A percentile compares a stretch with the other conserved stretches of the same genome.
phyloP scores from a whole-genome alignment of 2,113 vertebrate genomes.

The Oxyura jamaicensis region DNA sequence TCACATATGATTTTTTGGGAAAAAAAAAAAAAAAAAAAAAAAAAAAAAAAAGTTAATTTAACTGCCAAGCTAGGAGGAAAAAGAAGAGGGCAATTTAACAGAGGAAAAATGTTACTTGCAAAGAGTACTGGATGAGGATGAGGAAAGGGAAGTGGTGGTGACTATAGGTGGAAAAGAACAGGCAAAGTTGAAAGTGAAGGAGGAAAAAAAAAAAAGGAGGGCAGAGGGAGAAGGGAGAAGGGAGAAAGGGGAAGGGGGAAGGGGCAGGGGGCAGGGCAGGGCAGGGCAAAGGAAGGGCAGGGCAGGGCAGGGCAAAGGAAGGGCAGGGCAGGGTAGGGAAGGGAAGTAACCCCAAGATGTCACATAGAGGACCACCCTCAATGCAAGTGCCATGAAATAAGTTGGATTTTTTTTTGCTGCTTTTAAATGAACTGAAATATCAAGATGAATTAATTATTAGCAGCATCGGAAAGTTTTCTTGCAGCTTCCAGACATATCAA shows the following conservation, averaged over 20 bases:
- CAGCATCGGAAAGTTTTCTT: background rate
- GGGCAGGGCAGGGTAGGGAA: no score
- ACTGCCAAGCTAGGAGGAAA: background rate
- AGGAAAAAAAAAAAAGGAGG: no score
- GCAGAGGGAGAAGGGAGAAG: no score
- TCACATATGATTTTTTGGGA: background rate
- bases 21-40: no score
- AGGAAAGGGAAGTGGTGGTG: no score
- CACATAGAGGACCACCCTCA: background rate
- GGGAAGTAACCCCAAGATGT: rapidly evolving
- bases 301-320: no score
- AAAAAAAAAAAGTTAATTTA: background rate
- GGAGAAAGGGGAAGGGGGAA: no score
- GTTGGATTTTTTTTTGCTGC: background rate
- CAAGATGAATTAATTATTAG: background rate
- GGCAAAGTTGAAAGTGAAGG: no score
- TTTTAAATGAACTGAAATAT: background rate
- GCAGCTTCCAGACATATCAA: background rate
- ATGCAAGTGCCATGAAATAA: background rate
- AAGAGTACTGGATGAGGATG: background rate
- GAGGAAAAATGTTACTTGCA: background rate
- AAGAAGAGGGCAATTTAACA: no score
- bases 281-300: no score
- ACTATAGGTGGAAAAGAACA: no score
- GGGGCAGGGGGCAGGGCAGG: no score